A percentile compares a stretch with the other conserved stretches of the same genome.
These are phyloP conservation scores for Gallinago paraguaiae DNA, from an alignment of 2,113 vertebrate genomes.

Conservation along the genomic window DNA sequence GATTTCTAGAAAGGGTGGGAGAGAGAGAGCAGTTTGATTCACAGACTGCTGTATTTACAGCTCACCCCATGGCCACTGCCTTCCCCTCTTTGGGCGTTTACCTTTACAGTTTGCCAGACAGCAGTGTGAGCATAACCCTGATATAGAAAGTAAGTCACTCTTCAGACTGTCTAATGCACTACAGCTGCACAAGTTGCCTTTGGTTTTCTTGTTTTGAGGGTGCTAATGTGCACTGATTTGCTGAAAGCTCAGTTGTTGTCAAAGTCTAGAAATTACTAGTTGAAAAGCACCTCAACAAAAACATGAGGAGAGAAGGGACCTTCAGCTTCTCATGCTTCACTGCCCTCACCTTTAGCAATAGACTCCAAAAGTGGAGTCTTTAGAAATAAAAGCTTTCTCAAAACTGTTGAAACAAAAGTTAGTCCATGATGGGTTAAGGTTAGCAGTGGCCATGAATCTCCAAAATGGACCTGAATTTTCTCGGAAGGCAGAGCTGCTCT, in stretches of 20 bases:
- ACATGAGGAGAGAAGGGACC: background rate
- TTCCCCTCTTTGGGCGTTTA: constrained; percentile 31
- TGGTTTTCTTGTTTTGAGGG: background rate
- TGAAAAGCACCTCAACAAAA: background rate
- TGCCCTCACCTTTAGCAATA: background rate
- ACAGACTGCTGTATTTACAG: constrained; percentile 52
- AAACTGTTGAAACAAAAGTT: background rate
- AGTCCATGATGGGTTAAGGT: background rate
- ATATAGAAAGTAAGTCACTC: constrained; percentile 29
- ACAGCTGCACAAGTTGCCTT: background rate
- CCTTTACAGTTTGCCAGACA: constrained; percentile 17
- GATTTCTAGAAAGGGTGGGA: constrained; percentile 58
- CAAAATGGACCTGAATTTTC: background rate
- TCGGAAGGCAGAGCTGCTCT: background rate
- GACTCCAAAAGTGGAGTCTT: background rate
- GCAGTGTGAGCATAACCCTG: background rate
- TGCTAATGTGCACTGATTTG: background rate
- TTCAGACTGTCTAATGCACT: background rate
- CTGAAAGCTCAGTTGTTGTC: background rate
- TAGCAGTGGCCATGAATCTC: background rate
- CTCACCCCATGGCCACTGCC: background rate
- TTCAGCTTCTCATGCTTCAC: background rate
- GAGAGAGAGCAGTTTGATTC: constrained; percentile 56
- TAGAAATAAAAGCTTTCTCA: background rate
- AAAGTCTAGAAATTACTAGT: background rate